Evolutionary conservation across 2,113 vertebrate genomes (phyloP).

Genomic region (Otolemur garnettii): DNA sequence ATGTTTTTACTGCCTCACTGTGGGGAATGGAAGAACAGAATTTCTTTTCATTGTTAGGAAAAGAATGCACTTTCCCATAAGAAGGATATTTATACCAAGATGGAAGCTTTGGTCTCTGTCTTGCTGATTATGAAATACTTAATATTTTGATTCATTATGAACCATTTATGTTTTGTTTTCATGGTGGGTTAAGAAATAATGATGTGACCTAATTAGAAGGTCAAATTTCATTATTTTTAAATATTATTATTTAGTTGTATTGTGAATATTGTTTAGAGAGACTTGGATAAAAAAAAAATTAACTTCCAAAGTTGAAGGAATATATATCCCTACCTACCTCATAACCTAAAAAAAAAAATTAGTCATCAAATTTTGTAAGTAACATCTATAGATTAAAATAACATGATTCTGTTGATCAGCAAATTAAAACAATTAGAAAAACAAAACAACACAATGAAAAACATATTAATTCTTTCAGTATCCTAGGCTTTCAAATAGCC

Average conservation of each 20-base stretch:
- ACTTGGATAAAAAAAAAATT: neutral
- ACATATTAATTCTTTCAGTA: neutral
- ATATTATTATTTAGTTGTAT: slow-evolving; percentile 33
- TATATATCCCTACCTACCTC: neutral
- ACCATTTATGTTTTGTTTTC: neutral
- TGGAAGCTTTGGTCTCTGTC: neutral
- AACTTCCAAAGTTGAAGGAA: neutral
- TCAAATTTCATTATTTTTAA: neutral
- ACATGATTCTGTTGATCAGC: neutral
- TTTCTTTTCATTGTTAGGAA: neutral
- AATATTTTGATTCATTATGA: neutral
- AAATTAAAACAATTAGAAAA: too few species aligned
- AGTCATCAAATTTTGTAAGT: neutral
- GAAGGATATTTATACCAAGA: neutral
- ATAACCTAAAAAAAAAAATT: neutral
- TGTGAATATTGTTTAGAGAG: neutral
- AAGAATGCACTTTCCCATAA: neutral
- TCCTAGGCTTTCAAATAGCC: neutral
- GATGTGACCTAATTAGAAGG: neutral
- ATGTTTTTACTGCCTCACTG: neutral
- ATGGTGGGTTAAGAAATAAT: neutral
- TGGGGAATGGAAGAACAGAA: neutral
- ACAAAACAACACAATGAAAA: neutral
- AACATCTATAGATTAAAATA: neutral
- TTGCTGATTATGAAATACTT: neutral